phyloP scores from a whole-genome alignment of 2,113 vertebrate genomes.

The Conger conger region DNA sequence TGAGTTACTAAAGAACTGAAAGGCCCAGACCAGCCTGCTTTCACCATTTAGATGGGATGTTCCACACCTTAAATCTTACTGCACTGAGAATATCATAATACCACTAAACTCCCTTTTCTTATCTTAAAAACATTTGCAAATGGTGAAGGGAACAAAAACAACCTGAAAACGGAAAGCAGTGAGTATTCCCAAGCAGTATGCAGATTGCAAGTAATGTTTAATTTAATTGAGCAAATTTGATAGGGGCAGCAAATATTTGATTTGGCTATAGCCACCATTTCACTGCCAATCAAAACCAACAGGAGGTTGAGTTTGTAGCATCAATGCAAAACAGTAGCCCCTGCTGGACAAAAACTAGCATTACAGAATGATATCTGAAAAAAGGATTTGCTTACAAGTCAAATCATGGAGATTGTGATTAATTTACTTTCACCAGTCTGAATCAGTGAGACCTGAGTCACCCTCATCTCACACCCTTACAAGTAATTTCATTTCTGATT shows the following conservation, averaged over 20 bases:
- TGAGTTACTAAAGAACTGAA: neutral
- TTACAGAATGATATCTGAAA: slow-evolving; percentile 16
- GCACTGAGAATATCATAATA: neutral
- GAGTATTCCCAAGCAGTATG: neutral
- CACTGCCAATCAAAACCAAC: neutral
- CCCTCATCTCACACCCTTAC: neutral
- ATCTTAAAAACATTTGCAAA: neutral
- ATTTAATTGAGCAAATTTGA: neutral
- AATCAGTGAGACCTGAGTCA: neutral
- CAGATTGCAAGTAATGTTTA: neutral
- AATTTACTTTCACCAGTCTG: neutral
- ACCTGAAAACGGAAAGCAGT: neutral
- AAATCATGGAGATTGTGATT: neutral
- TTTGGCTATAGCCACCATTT: slow-evolving; percentile 11
- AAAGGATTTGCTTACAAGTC: too few species aligned
- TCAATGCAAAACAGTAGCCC: slow-evolving; percentile 17
- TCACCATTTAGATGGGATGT: neutral
- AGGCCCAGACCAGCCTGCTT: neutral
- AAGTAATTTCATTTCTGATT: neutral
- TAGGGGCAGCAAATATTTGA: neutral
- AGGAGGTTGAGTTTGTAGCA: neutral
- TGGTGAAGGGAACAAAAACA: neutral
- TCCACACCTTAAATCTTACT: neutral
- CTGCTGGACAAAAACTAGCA: neutral
- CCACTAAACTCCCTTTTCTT: neutral